Percentiles rank a stretch among this genome's conserved stretches.
phyloP scores from a whole-genome alignment of 1,140 invertebrate species.

The Drosophila pallidifrons region DNA sequence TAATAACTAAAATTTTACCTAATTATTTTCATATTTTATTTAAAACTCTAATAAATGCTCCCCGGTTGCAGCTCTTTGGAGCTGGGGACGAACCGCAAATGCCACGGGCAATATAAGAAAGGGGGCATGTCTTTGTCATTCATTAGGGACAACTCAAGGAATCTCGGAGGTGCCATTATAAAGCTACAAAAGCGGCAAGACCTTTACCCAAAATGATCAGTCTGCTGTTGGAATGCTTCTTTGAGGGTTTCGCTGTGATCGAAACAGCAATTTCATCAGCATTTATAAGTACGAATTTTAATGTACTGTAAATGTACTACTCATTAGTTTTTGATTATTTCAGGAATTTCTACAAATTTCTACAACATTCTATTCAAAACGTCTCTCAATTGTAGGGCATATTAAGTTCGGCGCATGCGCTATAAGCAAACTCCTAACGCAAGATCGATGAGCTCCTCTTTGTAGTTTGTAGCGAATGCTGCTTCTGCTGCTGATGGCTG shows the following conservation, averaged over 20 bases:
- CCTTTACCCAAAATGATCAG: conserved; percentile 12
- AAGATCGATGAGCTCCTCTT: conserved; percentile 57
- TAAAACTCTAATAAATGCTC: conserved; percentile 33
- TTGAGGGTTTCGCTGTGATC: background rate
- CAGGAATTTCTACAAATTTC: conserved; percentile 22
- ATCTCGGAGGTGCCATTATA: conserved; percentile 11
- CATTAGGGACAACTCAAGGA: conserved; percentile 18
- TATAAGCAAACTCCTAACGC: conserved; percentile 27
- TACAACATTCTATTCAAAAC: conserved; percentile 12
- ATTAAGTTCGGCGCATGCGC: conserved; percentile 43
- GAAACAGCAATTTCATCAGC: background rate
- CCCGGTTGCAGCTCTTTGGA: background rate
- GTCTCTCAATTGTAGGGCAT: conserved; percentile 37
- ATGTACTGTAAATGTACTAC: background rate
- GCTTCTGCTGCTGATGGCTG: conserved; percentile 24
- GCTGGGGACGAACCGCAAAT: background rate
- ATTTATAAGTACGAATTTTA: background rate
- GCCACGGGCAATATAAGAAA: conserved; percentile 14
- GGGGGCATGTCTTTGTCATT: conserved; percentile 29
- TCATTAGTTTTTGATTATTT: conserved; percentile 4
- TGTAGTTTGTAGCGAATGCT: conserved; percentile 42
- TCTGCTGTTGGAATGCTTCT: background rate
- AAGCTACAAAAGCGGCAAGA: conserved; percentile 9
- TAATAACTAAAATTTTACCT: conserved; percentile 54
- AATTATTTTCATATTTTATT: conserved; percentile 68